Conservation (phyloP, 2,888 invertebrate genomes). For the Drosophila longiperda region DNA sequence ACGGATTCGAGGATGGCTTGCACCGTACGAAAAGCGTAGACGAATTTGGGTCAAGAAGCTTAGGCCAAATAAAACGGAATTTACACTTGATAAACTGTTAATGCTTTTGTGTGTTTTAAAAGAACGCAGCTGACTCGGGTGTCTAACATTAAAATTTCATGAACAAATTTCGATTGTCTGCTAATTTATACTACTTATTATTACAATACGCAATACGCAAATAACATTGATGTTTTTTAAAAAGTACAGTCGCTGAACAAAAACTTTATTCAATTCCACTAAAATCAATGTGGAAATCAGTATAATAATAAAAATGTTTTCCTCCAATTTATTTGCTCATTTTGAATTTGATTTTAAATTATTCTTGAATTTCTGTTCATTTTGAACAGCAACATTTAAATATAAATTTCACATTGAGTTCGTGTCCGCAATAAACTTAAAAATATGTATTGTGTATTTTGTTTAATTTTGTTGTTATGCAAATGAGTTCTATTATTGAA, state of each 20-base stretch:
- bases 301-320: neutral
- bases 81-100: constrained; percentile 32
- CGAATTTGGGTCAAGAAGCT: constrained; percentile 49
- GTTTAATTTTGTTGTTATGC: constrained; percentile 13
- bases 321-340: neutral
- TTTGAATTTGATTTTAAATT: neutral
- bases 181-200: neutral
- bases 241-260: neutral
- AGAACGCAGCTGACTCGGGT: neutral
- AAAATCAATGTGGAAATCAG: neutral
- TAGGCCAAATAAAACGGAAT: constrained; percentile 25
- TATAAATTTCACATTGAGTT: constrained; percentile 5
- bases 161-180: neutral
- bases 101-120: neutral
- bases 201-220: neutral
- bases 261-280: neutral
- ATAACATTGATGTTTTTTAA: neutral
- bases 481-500: constrained; percentile 6
- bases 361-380: neutral
- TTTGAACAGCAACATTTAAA: neutral
- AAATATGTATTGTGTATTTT: constrained; percentile 1
- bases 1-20: constrained; percentile 13
- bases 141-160: constrained; percentile 6
- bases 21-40: constrained; percentile 49
- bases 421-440: neutral